These are phyloP conservation scores for Harpagus bidentatus DNA, from an alignment of 2,113 vertebrate species.

Conservation along the genomic window DNA sequence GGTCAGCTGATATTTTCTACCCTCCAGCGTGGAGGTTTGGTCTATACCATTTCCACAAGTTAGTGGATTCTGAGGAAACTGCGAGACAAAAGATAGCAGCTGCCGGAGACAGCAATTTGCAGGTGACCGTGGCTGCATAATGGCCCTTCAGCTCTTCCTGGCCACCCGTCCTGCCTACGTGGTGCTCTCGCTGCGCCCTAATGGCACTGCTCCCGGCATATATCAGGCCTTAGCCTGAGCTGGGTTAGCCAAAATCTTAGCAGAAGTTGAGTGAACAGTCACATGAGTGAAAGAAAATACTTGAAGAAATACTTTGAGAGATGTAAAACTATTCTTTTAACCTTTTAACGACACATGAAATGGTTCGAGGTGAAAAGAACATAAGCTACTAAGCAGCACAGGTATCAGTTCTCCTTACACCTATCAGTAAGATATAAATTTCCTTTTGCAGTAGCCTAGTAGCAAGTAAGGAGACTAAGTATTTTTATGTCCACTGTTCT, in stretches of 20 bases:
- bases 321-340: not conserved
- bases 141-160: not conserved
- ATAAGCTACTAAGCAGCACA: not conserved
- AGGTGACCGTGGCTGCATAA: not conserved
- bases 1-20: not conserved
- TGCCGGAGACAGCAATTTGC: not conserved
- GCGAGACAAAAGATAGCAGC: not conserved
- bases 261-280: not conserved
- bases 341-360: not conserved
- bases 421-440: not conserved
- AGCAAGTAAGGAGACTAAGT: not conserved
- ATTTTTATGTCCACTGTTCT: not conserved
- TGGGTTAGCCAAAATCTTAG: not conserved
- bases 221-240: not conserved
- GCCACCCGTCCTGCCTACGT: too few species aligned
- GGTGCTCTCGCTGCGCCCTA: not conserved
- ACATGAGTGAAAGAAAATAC: not conserved
- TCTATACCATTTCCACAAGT: not conserved
- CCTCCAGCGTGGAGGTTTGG: not conserved
- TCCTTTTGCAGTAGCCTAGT: not conserved
- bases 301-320: not conserved
- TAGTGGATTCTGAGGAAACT: not conserved
- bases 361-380: not conserved
- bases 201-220: not conserved
- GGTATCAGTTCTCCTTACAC: not conserved